These are phyloP conservation scores for Habroteleia sp. DNA, from an alignment of 2,888 invertebrate species.

Conservation along the genomic window DNA sequence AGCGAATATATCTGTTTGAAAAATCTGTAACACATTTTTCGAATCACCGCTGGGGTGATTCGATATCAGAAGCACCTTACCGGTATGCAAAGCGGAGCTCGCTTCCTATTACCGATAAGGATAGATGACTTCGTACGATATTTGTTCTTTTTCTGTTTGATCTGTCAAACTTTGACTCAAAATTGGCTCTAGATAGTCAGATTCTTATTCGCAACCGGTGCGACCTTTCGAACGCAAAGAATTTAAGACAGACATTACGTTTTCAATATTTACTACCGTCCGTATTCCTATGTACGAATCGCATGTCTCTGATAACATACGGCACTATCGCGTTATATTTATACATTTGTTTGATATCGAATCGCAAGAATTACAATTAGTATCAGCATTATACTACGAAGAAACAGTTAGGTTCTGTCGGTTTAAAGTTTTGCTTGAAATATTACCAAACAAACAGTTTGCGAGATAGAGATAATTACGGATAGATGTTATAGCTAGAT, in stretches of 20 bases:
- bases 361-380: conserved; percentile 56
- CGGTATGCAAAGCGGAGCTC: not conserved
- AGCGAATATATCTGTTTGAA: too few relatives aligned
- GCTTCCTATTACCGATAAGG: conserved; percentile 31
- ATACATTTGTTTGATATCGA: conserved; percentile 59
- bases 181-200: conserved; percentile 29
- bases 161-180: conserved; percentile 39
- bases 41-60: too few relatives aligned
- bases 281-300: conserved; percentile 55
- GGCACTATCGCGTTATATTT: conserved; percentile 56
- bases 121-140: conserved; percentile 6
- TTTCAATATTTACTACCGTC: conserved; percentile 56
- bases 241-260: conserved; percentile 26
- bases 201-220: conserved; percentile 49
- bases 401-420: conserved; percentile 45
- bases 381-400: conserved; percentile 40
- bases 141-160: conserved; percentile 26
- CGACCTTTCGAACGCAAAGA: conserved; percentile 58
- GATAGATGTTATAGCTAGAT: conserved; percentile 12
- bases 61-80: too few relatives aligned
- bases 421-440: conserved; percentile 19
- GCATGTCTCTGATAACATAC: conserved; percentile 59
- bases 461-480: conserved; percentile 47
- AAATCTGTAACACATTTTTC: too few relatives aligned
- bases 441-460: conserved; percentile 37